Base-by-base conservation (phyloP, 2,113 vertebrate species). In the Ammodytes marinus region DNA sequence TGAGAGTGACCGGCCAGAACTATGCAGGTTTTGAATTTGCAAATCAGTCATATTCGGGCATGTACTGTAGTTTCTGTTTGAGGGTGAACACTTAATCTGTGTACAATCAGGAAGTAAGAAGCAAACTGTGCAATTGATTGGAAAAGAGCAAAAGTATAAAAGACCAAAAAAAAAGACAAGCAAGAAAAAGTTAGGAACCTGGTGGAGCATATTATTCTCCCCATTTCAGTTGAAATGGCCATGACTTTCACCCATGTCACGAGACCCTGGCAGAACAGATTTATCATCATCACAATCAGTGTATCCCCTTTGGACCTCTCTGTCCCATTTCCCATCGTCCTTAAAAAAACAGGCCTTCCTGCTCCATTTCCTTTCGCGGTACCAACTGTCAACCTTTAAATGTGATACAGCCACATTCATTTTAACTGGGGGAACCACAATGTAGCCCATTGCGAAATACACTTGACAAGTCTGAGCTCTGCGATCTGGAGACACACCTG, bases 401-500 rank as follows among this genome's bases (percentile, higher is more conserved):
- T 57, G 12, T 14, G 35, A 78, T 71, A 39, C 0, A 59, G 8
- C 40, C 46, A 55, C 10, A 53, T 46, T 17, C 63, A 58, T 47
- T 27, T 27, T 50, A 8, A 55, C 8, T 35, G 27, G 10, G 27
- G 65, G 53, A 69, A 69, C 15, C 0, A 1, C 70, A 73, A 19
- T 12, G 8, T 35, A 6, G 3, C 11, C 37, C 60, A 47, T 88
- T 89, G 69, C 3, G 5, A 74, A 88, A 84, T 50, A 59, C 52
- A 27, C 27, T 27, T 0, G 74, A 80, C 85, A 83, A 54, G 87
- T 82, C 69, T 87, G 75, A 86, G 81, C 80, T 86, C 63, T 39
- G 35, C 5, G n/a, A 64, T 35, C 35, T 58, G 52, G 72, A 53
- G 74, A 86, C 78, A 90, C 88, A 89, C 87, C 82, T 88, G 75